Percentiles rank a stretch among this genome's conserved stretches.
Conservation (phyloP, 2,113 vertebrate genomes). For the Ciconia stormi region DNA sequence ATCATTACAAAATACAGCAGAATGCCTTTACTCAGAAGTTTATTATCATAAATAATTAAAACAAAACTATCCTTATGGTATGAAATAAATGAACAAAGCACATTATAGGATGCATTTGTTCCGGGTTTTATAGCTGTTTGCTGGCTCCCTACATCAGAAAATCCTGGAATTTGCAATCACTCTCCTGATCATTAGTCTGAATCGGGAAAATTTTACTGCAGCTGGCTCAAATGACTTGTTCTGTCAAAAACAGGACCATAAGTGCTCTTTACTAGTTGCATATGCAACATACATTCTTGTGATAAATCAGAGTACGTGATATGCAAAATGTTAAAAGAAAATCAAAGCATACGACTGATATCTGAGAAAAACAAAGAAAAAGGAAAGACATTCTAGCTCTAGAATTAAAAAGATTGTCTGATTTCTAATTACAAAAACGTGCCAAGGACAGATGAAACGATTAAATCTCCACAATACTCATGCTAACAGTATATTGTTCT, state of each 20-base stretch:
- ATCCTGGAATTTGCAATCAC: slow-evolving; percentile 17
- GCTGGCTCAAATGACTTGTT: background rate
- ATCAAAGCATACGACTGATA: background rate
- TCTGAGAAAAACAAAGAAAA: background rate
- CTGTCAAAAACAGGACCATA: background rate
- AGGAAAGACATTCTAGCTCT: background rate
- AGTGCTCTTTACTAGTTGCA: background rate
- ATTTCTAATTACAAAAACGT: slow-evolving; percentile 34
- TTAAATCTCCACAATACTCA: background rate
- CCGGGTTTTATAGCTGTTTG: background rate
- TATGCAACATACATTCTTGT: background rate
- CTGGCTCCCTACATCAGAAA: slow-evolving; percentile 20
- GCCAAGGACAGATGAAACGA: background rate
- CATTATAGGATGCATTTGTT: slow-evolving; percentile 25
- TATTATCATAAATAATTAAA: slow-evolving; percentile 67
- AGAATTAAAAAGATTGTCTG: background rate
- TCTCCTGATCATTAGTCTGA: slow-evolving; percentile 29
- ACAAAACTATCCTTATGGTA: slow-evolving; percentile 38
- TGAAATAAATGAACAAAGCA: slow-evolving; percentile 38
- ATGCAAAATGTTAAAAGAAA: background rate
- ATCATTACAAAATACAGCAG: slow-evolving; percentile 29
- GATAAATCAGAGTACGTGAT: background rate
- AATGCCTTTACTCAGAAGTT: slow-evolving; percentile 32
- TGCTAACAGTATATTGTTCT: slow-evolving; percentile 2
- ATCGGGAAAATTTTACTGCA: slow-evolving; percentile 10